A percentile compares a stretch with the other conserved stretches of the same genome.
Conservation (phyloP, 2,797 vertebrate species). For the Tapirus indicus region DNA sequence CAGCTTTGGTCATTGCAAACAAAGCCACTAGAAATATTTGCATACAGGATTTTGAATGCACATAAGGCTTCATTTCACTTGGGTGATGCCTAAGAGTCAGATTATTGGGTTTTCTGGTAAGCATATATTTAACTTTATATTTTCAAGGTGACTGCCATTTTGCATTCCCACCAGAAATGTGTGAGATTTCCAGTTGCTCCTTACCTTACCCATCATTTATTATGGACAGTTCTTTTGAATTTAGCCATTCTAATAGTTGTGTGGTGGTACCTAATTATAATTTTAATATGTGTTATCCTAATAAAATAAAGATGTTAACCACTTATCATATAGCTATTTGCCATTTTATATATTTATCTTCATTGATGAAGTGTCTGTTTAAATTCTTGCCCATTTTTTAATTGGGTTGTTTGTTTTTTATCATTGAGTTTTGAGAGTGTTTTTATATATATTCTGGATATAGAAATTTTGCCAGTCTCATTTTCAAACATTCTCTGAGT, state of each 20-base stretch:
- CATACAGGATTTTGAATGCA: neutral
- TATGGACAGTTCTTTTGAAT: slow-evolving; percentile 17
- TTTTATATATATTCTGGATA: neutral
- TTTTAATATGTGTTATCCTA: neutral
- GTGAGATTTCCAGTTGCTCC: neutral
- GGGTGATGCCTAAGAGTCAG: neutral
- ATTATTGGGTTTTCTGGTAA: neutral
- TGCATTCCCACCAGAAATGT: neutral
- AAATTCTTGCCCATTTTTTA: neutral
- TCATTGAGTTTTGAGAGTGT: neutral
- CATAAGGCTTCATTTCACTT: neutral
- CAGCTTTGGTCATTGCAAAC: neutral
- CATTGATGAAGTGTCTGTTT: neutral
- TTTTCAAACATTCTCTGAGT: neutral
- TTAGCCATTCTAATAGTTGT: neutral
- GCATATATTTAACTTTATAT: neutral
- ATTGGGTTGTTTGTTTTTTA: neutral
- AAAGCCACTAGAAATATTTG: neutral
- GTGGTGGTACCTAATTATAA: neutral
- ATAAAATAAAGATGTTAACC: neutral
- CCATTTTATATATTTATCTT: neutral
- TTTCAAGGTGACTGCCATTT: neutral
- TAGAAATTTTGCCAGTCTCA: neutral
- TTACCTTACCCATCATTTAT: neutral
- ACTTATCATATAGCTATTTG: neutral